Percentiles rank a stretch among this genome's conserved stretches.
Conservation (phyloP, 2,888 invertebrate species). For the Scelioninae gen. 1 region DNA sequence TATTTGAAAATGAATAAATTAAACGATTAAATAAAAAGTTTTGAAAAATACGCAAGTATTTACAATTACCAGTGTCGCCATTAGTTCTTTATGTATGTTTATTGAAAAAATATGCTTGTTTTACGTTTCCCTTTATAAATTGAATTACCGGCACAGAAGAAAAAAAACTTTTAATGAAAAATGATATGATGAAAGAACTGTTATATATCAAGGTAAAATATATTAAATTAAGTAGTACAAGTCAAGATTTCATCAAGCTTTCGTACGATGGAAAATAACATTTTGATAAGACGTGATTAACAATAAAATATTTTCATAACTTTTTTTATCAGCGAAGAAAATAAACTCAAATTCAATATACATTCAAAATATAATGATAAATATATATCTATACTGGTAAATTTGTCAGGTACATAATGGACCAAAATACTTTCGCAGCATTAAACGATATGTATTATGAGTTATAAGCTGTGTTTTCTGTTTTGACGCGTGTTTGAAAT, state of each 20-base stretch:
- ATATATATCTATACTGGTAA: too few species aligned
- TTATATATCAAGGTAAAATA: background rate
- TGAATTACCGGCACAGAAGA: too few species aligned
- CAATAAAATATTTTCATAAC: too few species aligned
- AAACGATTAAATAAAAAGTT: too few species aligned
- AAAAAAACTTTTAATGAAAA: slow-evolving; percentile 2
- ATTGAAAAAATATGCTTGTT: too few species aligned
- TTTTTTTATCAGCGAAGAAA: background rate
- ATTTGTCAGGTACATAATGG: too few species aligned
- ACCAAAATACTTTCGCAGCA: too few species aligned
- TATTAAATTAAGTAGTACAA: slow-evolving; percentile 1
- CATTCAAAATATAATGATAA: background rate
- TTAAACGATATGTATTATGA: too few species aligned
- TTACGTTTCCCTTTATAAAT: too few species aligned
- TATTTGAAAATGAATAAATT: background rate
- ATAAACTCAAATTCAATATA: background rate
- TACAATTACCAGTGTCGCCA: too few species aligned
- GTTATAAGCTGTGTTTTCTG: background rate
- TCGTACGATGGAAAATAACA: background rate
- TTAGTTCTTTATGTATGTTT: too few species aligned
- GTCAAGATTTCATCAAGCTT: slow-evolving; percentile 6
- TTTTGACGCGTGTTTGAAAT: slow-evolving; percentile 14
- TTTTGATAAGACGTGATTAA: too few species aligned
- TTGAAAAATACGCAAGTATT: background rate
- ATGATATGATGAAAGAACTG: background rate